Base-by-base conservation (phyloP, 2,888 invertebrate species). In the Linnaemya tessellans region DNA sequence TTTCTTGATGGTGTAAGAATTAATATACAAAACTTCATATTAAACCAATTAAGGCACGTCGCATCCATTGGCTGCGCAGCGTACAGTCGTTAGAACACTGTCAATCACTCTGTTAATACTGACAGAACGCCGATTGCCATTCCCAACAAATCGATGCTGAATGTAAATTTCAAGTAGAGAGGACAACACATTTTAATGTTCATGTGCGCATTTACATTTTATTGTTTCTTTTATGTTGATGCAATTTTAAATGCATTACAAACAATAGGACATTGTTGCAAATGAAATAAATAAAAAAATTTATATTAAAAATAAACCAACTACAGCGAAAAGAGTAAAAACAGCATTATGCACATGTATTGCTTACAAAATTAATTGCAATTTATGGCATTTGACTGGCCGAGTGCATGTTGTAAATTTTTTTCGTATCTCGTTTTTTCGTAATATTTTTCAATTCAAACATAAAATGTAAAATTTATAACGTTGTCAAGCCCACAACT, bases 401-500 rank as follows among this genome's bases (percentile, higher is more conserved):
- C 43, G 73, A 20, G 35, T 62, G 56, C 56, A 54, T 79, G 70
- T 67, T 77, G 51, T 54, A 79, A 79, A 79, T 58, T 56, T 70
- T 30, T 30, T 30, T 64, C 64, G 54, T 67, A 78, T 64, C 38
- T 38, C 67, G 18, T 30, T 60, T 7, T 43, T 73, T 43, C 10
- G 3, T 62, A 18, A 3, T 54, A 30, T 41, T 78, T 78, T 81
- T 79, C 60, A 84, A 81, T 73, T 70, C 78, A 70, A 74, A 62
- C 74, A 81, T 81, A 79, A 84, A 81, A 81, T 81, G n/a, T 18
- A 70, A 11, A 81, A 84, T 84, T 84, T 84, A 84, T 81, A 70
- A 70, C 64, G 68, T 51, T 77, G 77, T 82, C 82, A 82, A 81
- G 70, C 75, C 81, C 70, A 81, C 75, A 56, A 75, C 62, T 41